Conservation (phyloP, 2,113 vertebrate genomes). For the Himantopus leucocephalus region DNA sequence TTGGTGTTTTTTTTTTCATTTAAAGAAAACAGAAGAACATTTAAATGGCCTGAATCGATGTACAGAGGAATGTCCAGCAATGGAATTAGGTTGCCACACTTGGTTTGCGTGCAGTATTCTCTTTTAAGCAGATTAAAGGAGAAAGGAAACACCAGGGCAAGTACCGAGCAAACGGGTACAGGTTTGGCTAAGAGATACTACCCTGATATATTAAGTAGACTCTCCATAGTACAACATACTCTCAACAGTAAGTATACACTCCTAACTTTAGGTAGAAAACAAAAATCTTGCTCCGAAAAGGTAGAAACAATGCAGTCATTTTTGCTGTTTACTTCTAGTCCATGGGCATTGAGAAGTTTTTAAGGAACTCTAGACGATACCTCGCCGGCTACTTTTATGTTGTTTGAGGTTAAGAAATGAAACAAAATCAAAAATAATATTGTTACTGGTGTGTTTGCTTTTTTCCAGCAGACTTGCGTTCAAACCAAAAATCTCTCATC, state of each 20-base stretch:
- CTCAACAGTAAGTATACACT: slow-evolving; percentile 70
- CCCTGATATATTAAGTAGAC: slow-evolving; percentile 53
- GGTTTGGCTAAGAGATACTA: slow-evolving; percentile 60
- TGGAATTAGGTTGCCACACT: slow-evolving; percentile 35
- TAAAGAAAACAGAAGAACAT: slow-evolving; percentile 57
- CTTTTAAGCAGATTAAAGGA: slow-evolving; percentile 64
- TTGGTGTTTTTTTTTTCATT: slow-evolving; percentile 8
- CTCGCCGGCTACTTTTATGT: slow-evolving; percentile 54
- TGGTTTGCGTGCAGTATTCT: slow-evolving; percentile 60
- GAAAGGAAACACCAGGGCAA: slow-evolving; percentile 36
- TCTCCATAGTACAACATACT: slow-evolving; percentile 28
- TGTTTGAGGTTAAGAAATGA: slow-evolving; percentile 66
- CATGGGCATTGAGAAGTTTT: slow-evolving; percentile 71
- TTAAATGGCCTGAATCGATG: slow-evolving; percentile 31
- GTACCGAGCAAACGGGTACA: slow-evolving; percentile 9
- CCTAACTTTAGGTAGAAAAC: slow-evolving; percentile 28
- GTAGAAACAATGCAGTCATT: slow-evolving; percentile 46
- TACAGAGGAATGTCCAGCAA: slow-evolving; percentile 44
- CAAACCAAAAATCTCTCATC: slow-evolving; percentile 54
- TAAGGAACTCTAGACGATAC: slow-evolving; percentile 67
- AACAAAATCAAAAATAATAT: background rate
- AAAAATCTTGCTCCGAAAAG: slow-evolving; percentile 38
- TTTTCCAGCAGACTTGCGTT: slow-evolving; percentile 26
- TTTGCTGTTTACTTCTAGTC: slow-evolving; percentile 75
- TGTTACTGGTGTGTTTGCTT: slow-evolving; percentile 35